Evolutionary conservation across 2,888 invertebrate genomes (phyloP), one percentile per base, ranked within the genome.

Genomic region (Eupithecia subfuscata): DNA sequence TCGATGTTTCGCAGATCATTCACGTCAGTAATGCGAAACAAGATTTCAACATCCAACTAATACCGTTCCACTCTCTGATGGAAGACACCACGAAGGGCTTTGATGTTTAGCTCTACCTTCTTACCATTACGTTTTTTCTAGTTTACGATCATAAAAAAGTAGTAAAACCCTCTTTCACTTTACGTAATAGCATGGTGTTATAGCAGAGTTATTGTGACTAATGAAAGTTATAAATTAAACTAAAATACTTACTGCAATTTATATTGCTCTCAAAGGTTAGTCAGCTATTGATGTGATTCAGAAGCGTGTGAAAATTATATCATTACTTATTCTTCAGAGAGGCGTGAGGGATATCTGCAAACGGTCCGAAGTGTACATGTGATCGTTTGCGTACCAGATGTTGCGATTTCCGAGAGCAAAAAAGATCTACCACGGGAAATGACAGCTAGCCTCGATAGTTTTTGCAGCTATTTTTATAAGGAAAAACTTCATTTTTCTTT

Each of bases 381-480:
- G 83, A 83, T 82, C 83, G 78, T 85, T 81, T 80, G 83, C 83
- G 84, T 83, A 84, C 89, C 93, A 94, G 90, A 93, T 94, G 93
- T 90, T 90, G 89, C 91, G 89, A 92, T 90, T 92, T 91, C 89
- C 89, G 89, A 87, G 87, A 82, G 85, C 85, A 89, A 90, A 91
- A 92, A 64, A 90, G 88, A 90, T 87, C 60, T 89, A 92, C 87
- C 89, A 90, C 90, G 89, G 92, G 92, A 93, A 93, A 94, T 91
- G 86, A 89, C 88, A 90, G 91, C 88, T 90, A 89, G 89, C 81
- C 84, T 86, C 85, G 88, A 85, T 85, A 88, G 88, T 91, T 93
- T 93, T 93, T 92, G 89, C 86, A 81, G 68, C 16, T 82, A 73
- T 75, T 78, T 79, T 78, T 83, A 80, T 83, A 82, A 79, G 84